A percentile compares a stretch with the other conserved stretches of the same genome.
phyloP scores from a whole-genome alignment of 2,888 invertebrate species.

The Anodontia alba region DNA sequence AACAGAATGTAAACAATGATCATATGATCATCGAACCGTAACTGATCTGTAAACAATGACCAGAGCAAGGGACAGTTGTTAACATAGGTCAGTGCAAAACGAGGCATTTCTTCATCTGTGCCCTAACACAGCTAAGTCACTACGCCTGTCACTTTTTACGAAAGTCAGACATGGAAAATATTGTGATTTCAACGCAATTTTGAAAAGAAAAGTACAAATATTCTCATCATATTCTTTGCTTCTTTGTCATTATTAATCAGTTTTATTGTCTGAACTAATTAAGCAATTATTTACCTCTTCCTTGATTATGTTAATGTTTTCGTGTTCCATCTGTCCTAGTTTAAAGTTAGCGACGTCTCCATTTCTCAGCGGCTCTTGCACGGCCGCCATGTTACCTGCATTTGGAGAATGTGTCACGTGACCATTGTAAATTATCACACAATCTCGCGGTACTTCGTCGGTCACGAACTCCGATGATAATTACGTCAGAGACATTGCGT shows the following conservation, averaged over 20 bases:
- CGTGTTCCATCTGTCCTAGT: slow-evolving; percentile 72
- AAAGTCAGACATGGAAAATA: too few relatives aligned
- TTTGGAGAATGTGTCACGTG: slow-evolving; percentile 79
- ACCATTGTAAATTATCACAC: slow-evolving; percentile 77
- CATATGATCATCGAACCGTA: not conserved
- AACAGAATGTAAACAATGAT: slow-evolving; percentile 4
- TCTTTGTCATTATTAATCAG: not conserved
- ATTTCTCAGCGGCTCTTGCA: slow-evolving; percentile 75
- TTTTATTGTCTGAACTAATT: too few relatives aligned
- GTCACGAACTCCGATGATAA: slow-evolving; percentile 30
- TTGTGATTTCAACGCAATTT: not conserved
- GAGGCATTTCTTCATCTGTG: too few relatives aligned
- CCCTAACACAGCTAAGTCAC: too few relatives aligned
- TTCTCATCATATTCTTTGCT: not conserved
- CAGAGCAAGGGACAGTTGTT: too few relatives aligned
- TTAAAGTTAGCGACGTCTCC: slow-evolving; percentile 78
- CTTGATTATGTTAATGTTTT: slow-evolving; percentile 71
- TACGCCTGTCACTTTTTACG: too few relatives aligned
- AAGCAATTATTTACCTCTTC: slow-evolving; percentile 72
- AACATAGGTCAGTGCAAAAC: too few relatives aligned
- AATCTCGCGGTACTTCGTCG: slow-evolving; percentile 71
- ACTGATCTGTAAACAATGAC: slow-evolving; percentile 2
- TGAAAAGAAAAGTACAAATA: not conserved
- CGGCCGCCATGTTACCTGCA: slow-evolving; percentile 82
- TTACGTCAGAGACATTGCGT: slow-evolving; percentile 21